Evolutionary conservation across 2,888 invertebrate genomes (phyloP).

Genomic region (Sarcophaga variegata): DNA sequence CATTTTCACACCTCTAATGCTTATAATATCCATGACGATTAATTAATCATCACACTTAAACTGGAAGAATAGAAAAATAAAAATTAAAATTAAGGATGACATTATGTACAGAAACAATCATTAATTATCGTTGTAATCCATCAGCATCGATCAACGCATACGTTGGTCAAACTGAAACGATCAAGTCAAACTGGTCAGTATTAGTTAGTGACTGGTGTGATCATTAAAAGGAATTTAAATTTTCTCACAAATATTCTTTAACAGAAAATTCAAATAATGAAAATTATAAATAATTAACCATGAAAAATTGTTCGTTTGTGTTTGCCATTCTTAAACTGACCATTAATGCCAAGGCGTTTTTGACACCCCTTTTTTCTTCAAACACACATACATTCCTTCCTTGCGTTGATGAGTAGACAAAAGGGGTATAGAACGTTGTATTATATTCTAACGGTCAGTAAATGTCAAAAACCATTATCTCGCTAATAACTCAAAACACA

Average conservation of each 20-base stretch:
- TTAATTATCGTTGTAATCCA: conserved; percentile 79
- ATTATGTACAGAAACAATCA: conserved; percentile 71
- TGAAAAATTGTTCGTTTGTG: conserved; percentile 75
- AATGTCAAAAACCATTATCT: conserved; percentile 79
- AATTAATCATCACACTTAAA: conserved; percentile 63
- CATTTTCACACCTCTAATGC: conserved; percentile 65
- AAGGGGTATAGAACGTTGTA: neutral
- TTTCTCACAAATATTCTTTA: conserved; percentile 76
- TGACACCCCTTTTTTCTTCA: conserved; percentile 60
- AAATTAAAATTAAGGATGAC: conserved; percentile 32
- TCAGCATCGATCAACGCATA: conserved; percentile 70
- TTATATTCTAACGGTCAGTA: conserved; percentile 71
- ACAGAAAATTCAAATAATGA: conserved; percentile 45
- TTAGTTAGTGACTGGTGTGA: conserved; percentile 41
- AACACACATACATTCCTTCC: neutral
- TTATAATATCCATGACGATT: conserved; percentile 44
- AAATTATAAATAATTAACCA: conserved; percentile 78
- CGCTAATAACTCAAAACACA: conserved; percentile 80
- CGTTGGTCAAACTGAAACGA: conserved; percentile 72
- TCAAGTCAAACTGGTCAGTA: conserved; percentile 65
- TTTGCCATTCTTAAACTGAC: conserved; percentile 73
- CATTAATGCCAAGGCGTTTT: conserved; percentile 74
- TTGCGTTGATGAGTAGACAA: conserved; percentile 17
- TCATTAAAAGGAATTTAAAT: conserved; percentile 71
- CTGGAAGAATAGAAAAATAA: neutral